Evolutionary conservation across 2,797 vertebrate species (phyloP).

Genomic region (Aselliscus stoliczkanus): DNA sequence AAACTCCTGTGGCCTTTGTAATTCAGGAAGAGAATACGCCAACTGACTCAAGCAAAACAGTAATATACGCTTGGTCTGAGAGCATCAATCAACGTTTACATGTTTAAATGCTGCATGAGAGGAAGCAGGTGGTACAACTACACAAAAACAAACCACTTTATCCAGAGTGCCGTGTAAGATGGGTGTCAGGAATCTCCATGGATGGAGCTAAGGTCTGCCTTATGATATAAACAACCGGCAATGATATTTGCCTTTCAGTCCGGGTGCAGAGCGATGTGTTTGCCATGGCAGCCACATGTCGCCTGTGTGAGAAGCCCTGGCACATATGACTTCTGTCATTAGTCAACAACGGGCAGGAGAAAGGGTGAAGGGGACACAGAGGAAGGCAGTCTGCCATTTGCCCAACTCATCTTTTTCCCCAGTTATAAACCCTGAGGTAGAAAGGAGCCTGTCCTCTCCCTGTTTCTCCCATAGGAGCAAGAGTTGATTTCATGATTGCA

Average conservation of each 20-base stretch:
- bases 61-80: background rate
- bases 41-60: background rate
- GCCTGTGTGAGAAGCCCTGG: background rate
- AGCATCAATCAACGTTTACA: background rate
- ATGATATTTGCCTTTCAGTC: background rate
- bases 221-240: background rate
- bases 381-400: background rate
- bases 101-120: background rate
- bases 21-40: background rate
- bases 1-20: background rate
- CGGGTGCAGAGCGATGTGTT: background rate
- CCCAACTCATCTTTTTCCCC: background rate
- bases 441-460: background rate
- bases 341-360: background rate
- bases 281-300: background rate
- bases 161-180: background rate
- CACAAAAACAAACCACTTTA: background rate
- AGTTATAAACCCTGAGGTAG: background rate
- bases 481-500: background rate
- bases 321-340: conserved; percentile 30
- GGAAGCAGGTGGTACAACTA: background rate
- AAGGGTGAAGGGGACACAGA: background rate
- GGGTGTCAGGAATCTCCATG: background rate
- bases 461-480: background rate
- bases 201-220: background rate